Percentiles rank a stretch among this genome's conserved stretches.
Evolutionary conservation across 2,888 invertebrate genomes (phyloP).

Genomic region (Archaeoteleia sp.): DNA sequence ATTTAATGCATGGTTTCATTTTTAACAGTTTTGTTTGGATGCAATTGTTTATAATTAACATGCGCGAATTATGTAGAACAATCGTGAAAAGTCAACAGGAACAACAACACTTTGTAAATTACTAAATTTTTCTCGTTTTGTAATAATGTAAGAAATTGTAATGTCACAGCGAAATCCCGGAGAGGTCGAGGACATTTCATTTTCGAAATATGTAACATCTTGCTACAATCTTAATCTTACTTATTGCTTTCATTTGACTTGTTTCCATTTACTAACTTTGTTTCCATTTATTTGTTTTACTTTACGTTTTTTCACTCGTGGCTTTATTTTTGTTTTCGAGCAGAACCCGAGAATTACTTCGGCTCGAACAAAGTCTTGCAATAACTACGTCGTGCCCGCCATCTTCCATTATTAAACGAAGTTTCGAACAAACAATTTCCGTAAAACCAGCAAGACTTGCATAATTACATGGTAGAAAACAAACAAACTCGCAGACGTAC

Average conservation of each 20-base stretch:
- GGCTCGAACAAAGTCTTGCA: constrained; percentile 8
- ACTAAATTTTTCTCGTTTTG: neutral
- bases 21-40: too few relatives aligned
- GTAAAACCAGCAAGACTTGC: constrained; percentile 16
- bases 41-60: too few relatives aligned
- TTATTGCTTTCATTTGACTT: neutral
- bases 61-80: too few relatives aligned
- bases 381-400: constrained; percentile 5
- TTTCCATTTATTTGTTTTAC: constrained; percentile 2
- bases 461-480: constrained; percentile 7
- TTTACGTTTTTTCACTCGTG: neutral
- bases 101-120: too few relatives aligned
- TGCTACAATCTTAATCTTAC: neutral
- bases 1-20: too few relatives aligned
- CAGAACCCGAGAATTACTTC: constrained; percentile 12
- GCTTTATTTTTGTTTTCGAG: constrained; percentile 9
- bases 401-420: constrained; percentile 14
- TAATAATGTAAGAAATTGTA: neutral
- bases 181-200: too few relatives aligned
- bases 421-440: constrained; percentile 19
- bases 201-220: constrained; percentile 27
- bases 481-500: neutral
- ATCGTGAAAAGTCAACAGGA: too few relatives aligned
- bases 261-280: neutral
- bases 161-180: too few relatives aligned